Evolutionary conservation across 2,113 vertebrate species (phyloP).

Genomic region (Solea solea): DNA sequence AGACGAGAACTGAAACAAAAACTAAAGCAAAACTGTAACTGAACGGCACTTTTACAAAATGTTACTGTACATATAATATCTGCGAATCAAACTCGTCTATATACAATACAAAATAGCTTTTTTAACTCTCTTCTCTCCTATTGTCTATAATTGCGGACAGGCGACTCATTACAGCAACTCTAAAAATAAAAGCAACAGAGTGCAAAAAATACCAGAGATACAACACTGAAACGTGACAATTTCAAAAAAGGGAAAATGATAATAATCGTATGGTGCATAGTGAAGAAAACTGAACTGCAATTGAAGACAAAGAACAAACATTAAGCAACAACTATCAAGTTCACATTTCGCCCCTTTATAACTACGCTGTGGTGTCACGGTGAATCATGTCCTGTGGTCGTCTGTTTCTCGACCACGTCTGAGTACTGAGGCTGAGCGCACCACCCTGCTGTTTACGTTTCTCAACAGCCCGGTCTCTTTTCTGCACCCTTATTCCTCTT

Average conservation of each 20-base stretch:
- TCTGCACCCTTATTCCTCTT: conserved; percentile 8
- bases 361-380: conserved; percentile 54
- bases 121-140: conserved; percentile 42
- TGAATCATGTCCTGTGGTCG: conserved; percentile 29
- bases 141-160: conserved; percentile 45
- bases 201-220: conserved; percentile 55
- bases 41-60: conserved; percentile 76
- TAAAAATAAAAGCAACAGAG: conserved; percentile 35
- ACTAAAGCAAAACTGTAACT: conserved; percentile 54
- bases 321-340: conserved; percentile 68
- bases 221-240: conserved; percentile 54
- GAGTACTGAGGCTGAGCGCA: conserved; percentile 54
- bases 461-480: conserved; percentile 41
- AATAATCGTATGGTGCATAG: conserved; percentile 33
- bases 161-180: conserved; percentile 34
- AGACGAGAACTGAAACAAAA: conserved; percentile 35
- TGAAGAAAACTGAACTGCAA: conserved; percentile 53
- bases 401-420: conserved; percentile 56
- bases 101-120: conserved; percentile 70
- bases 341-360: conserved; percentile 33
- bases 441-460: conserved; percentile 54
- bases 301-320: conserved; percentile 60
- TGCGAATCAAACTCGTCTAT: conserved; percentile 68
- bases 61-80: conserved; percentile 68
- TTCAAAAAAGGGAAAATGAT: conserved; percentile 33